Evolutionary conservation across 92 coral and sea anemone genomes (phyloP), one percentile per base, ranked within the genome.

Genomic region (Parazoanthus atlanticus): DNA sequence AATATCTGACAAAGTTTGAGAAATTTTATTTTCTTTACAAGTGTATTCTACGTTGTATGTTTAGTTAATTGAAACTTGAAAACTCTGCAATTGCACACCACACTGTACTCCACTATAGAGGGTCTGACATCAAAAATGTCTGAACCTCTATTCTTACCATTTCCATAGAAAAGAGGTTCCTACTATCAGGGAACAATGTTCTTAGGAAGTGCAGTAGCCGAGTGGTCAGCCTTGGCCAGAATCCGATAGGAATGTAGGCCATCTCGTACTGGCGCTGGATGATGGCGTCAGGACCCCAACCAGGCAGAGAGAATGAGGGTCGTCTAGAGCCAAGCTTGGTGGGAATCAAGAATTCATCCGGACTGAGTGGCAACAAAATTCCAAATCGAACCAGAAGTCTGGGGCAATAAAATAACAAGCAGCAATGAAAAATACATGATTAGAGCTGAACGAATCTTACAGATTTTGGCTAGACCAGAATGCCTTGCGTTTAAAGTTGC

Each of bases 141-240:
- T 77, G 17, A 66, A 90, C 89, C 89, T 79, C 54, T 26, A 17
- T 72, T 43, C 75, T 52, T 41, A 64, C 78, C 49, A 74, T 38
- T 28, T 84, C 75, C 47, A 75, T 13, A 31, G 43, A 34, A n/a
- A 34, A 79, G 77, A 16, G 46, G 56, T 74, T 61, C 29, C 86
- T 79, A 32, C 89, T 80, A 23, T 84, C 89, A 26, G 88, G 76
- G 17, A 81, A 86, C 88, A 93, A 81, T 43, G 89, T 88, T n/a
- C 80, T 90, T 28, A 91, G 58, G 69, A 95, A 95, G 73, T 91
- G 88, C 74, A 91, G 93, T 49, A 97, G 86, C 19, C 95, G 91
- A 76, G 95, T 81, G 46, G 93, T 91, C 21, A 97, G 92, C 17
- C 99, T 93, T 0, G 96, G 85, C 99, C 98, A 97, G 89, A 97